phyloP scores from a whole-genome alignment of 35 echinoderm and acorn worm species.

The Apostichopus japonicus region DNA sequence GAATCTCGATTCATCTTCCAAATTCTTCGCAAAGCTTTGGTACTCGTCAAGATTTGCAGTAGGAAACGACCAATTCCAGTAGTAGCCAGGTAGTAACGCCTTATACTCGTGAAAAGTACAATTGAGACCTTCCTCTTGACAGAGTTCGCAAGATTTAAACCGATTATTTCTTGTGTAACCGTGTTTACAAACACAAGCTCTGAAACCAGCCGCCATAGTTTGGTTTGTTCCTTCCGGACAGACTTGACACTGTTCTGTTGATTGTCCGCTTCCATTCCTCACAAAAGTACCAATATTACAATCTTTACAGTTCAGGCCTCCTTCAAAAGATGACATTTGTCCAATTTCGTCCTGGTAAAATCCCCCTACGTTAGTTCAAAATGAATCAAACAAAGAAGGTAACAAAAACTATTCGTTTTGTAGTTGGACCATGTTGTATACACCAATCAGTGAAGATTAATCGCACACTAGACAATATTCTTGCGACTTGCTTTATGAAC shows the following conservation, averaged over 20 bases:
- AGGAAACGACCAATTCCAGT: conserved; percentile 44
- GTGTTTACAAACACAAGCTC: conserved; percentile 48
- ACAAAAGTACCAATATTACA: conserved; percentile 62
- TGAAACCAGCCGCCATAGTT: conserved; percentile 17
- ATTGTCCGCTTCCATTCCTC: background rate
- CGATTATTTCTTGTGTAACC: conserved; percentile 32
- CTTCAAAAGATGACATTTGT: background rate
- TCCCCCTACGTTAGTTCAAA: conserved; percentile 32
- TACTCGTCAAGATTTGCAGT: background rate
- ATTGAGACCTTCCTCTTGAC: conserved; percentile 25
- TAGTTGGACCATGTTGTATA: too few relatives aligned
- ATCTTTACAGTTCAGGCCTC: conserved; percentile 20
- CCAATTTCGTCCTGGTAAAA: conserved; percentile 56
- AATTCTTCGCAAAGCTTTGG: conserved; percentile 35
- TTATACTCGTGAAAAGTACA: conserved; percentile 38
- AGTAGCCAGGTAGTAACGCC: conserved; percentile 41
- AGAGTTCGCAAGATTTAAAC: conserved; percentile 32
- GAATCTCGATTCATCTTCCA: background rate
- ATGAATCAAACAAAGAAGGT: background rate
- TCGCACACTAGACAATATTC: too few relatives aligned
- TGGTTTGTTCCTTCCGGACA: conserved; percentile 59
- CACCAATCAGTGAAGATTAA: too few relatives aligned
- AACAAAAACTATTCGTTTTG: too few relatives aligned
- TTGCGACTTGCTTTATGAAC: too few relatives aligned
- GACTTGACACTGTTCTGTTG: conserved; percentile 16